phyloP scores from a whole-genome alignment of 2,888 invertebrate species.

The Emesis russula region DNA sequence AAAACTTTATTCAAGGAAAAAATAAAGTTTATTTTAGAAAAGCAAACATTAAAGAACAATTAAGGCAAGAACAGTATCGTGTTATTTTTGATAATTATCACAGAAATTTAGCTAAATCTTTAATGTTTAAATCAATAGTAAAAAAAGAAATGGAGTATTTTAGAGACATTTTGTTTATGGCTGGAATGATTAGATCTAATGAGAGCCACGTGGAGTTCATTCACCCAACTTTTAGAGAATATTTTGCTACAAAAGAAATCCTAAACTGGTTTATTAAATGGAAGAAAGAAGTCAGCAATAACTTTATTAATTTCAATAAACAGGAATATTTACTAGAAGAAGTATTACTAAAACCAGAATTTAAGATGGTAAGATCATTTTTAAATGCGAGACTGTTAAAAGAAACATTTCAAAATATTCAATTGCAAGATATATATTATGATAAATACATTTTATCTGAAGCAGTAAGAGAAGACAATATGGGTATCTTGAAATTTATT shows the following conservation, averaged over 20 bases:
- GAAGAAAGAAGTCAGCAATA: neutral
- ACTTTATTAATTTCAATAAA: neutral
- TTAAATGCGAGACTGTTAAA: slow-evolving; percentile 21
- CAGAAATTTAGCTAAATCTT: slow-evolving; percentile 6
- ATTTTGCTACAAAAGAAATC: slow-evolving; percentile 1
- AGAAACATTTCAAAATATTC: slow-evolving; percentile 9
- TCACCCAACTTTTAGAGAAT: slow-evolving; percentile 28
- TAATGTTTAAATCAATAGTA: neutral
- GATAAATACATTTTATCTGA: neutral
- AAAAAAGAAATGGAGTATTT: slow-evolving; percentile 16
- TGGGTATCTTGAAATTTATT: slow-evolving; percentile 1
- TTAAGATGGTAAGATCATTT: slow-evolving; percentile 16
- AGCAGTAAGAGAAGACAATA: neutral
- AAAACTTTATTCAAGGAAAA: slow-evolving; percentile 16
- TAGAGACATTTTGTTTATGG: slow-evolving; percentile 6
- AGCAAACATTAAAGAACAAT: neutral
- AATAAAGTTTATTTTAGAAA: slow-evolving; percentile 24
- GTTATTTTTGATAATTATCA: neutral
- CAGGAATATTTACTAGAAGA: slow-evolving; percentile 13
- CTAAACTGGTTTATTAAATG: slow-evolving; percentile 20
- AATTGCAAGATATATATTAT: slow-evolving; percentile 13
- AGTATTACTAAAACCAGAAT: slow-evolving; percentile 10
- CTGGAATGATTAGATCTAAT: slow-evolving; percentile 7
- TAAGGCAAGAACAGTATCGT: slow-evolving; percentile 7
- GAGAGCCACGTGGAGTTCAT: slow-evolving; percentile 12